Evolutionary conservation across 64 coral and sea anemone species (phyloP).

Genomic region (Platygyra sinensis): DNA sequence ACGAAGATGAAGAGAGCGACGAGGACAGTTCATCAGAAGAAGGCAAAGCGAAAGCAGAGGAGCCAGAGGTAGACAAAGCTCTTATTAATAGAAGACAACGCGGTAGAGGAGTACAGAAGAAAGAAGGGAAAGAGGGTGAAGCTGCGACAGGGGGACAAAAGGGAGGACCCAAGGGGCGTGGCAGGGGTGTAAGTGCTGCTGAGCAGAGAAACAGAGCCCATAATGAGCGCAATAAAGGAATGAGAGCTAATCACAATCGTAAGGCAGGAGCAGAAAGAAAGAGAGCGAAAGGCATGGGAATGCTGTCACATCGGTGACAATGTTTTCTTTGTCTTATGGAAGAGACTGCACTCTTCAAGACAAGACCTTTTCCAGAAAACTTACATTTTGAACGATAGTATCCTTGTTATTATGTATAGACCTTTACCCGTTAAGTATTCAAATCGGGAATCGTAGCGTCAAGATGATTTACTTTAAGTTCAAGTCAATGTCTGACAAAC

Average conservation of each 20-base stretch:
- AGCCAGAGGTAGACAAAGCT: slow-evolving; percentile 5
- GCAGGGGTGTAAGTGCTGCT: slow-evolving; percentile 53
- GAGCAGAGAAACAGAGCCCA: slow-evolving; percentile 39
- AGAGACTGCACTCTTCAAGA: background rate
- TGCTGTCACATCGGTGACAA: slow-evolving; percentile 56
- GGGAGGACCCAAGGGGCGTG: slow-evolving; percentile 34
- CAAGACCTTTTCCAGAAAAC: no score
- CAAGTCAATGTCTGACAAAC: no score
- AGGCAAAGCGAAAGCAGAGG: background rate
- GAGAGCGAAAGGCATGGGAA: slow-evolving; percentile 85
- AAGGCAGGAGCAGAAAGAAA: slow-evolving; percentile 87
- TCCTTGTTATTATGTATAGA: no score
- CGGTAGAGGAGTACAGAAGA: slow-evolving; percentile 17
- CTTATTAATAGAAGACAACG: slow-evolving; percentile 42
- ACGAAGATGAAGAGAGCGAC: slow-evolving; percentile 19
- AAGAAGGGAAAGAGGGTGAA: slow-evolving; percentile 29
- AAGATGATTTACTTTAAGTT: no score
- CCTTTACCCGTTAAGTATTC: background rate
- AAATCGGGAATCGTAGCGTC: no score
- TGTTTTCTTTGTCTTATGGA: background rate
- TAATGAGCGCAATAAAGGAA: slow-evolving; percentile 80
- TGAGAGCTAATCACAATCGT: slow-evolving; percentile 82
- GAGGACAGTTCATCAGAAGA: background rate
- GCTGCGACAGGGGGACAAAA: slow-evolving; percentile 37
- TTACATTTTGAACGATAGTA: background rate